Conservation (phyloP, 1,140 invertebrate genomes). For the Conus ventricosus region DNA sequence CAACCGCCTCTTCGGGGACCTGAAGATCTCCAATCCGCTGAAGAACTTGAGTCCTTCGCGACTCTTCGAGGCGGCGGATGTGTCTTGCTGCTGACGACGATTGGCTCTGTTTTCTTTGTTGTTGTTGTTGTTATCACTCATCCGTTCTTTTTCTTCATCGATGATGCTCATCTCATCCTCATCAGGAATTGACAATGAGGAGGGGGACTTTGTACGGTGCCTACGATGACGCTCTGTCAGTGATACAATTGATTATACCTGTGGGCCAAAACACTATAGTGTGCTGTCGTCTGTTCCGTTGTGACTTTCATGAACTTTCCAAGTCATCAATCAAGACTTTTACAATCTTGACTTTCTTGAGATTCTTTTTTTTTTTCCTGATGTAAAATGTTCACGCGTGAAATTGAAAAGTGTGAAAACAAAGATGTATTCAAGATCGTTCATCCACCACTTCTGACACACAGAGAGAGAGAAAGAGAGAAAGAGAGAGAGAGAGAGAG, state of each 20-base stretch:
- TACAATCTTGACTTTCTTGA: too few relatives aligned
- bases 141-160: background rate
- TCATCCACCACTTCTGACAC: background rate
- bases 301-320: too few relatives aligned
- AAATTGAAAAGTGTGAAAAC: too few relatives aligned
- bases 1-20: slow-evolving; percentile 24
- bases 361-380: too few relatives aligned
- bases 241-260: background rate
- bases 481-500: background rate
- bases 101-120: background rate
- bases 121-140: background rate
- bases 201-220: background rate
- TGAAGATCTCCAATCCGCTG: background rate
- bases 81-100: background rate
- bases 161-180: too few relatives aligned
- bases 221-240: background rate
- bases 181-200: too few relatives aligned
- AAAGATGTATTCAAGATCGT: too few relatives aligned
- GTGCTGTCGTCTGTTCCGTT: too few relatives aligned
- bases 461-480: slow-evolving; percentile 13
- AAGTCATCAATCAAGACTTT: too few relatives aligned
- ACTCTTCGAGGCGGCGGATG: background rate
- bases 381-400: too few relatives aligned
- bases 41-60: background rate
- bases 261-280: too few relatives aligned